These are phyloP conservation scores for Leptinotarsa rubiginosa DNA, from an alignment of 2,888 invertebrate species.

Conservation along the genomic window DNA sequence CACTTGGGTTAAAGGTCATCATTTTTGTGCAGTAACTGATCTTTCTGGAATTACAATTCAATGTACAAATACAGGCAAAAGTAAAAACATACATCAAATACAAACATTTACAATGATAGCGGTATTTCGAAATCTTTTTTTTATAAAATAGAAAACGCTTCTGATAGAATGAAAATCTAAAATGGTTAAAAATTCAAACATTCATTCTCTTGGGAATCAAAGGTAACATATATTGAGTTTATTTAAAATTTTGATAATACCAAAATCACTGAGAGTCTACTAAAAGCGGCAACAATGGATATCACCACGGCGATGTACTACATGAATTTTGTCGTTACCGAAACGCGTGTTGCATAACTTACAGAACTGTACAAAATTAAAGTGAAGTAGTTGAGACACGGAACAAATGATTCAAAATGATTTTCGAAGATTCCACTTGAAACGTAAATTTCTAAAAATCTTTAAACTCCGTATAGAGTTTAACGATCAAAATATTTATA, in stretches of 20 bases:
- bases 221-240: neutral
- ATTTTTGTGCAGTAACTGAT: too few relatives aligned
- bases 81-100: too few relatives aligned
- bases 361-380: neutral
- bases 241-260: neutral
- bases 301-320: neutral
- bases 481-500: conserved; percentile 2
- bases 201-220: neutral
- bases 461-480: neutral
- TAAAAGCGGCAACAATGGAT: neutral
- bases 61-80: too few relatives aligned
- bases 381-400: too few relatives aligned
- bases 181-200: neutral
- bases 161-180: too few relatives aligned
- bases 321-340: neutral
- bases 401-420: too few relatives aligned
- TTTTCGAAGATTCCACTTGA: neutral
- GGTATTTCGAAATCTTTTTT: too few relatives aligned
- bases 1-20: too few relatives aligned
- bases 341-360: conserved; percentile 33
- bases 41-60: too few relatives aligned
- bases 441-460: neutral
- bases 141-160: too few relatives aligned
- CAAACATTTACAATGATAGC: too few relatives aligned
- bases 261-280: neutral